phyloP scores from a whole-genome alignment of 2,888 invertebrate species.

The Serripes groenlandicus region DNA sequence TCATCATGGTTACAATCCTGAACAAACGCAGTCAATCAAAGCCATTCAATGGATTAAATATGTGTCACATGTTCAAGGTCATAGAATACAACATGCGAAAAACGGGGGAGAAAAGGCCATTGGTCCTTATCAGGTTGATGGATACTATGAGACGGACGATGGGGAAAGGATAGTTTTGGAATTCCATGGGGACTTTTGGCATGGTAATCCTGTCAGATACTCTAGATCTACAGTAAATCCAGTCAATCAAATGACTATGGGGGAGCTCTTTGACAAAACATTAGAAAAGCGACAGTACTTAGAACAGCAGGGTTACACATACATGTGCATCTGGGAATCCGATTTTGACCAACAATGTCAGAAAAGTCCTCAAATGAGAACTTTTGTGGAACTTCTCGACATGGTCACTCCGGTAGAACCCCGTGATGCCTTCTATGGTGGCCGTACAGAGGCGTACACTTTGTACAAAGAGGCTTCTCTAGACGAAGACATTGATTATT shows the following conservation, averaged over 20 bases:
- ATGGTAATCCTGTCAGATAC: constrained; percentile 36
- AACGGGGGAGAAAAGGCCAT: constrained; percentile 57
- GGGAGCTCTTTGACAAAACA: constrained; percentile 46
- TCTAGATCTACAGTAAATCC: constrained; percentile 51
- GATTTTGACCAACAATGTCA: constrained; percentile 58
- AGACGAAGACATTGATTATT: constrained; percentile 70
- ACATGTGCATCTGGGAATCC: constrained; percentile 71
- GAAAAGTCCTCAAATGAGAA: constrained; percentile 40
- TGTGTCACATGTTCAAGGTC: constrained; percentile 17
- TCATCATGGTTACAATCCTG: constrained; percentile 53
- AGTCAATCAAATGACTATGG: constrained; percentile 47
- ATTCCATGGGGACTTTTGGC: constrained; percentile 64
- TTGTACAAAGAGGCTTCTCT: constrained; percentile 62
- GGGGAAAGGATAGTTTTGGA: constrained; percentile 49
- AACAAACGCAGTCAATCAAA: constrained; percentile 59
- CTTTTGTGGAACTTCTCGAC: constrained; percentile 47
- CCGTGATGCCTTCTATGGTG: constrained; percentile 78
- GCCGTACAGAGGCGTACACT: constrained; percentile 70
- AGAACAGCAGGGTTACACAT: constrained; percentile 50
- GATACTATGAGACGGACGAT: constrained; percentile 41
- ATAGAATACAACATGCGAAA: constrained; percentile 38
- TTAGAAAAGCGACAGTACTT: constrained; percentile 43
- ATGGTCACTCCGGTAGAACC: constrained; percentile 65
- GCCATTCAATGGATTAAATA: constrained; percentile 61
- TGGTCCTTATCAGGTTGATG: constrained; percentile 58